Evolutionary conservation across 2,888 invertebrate species (phyloP).

Genomic region (Octonoba sinensis): DNA sequence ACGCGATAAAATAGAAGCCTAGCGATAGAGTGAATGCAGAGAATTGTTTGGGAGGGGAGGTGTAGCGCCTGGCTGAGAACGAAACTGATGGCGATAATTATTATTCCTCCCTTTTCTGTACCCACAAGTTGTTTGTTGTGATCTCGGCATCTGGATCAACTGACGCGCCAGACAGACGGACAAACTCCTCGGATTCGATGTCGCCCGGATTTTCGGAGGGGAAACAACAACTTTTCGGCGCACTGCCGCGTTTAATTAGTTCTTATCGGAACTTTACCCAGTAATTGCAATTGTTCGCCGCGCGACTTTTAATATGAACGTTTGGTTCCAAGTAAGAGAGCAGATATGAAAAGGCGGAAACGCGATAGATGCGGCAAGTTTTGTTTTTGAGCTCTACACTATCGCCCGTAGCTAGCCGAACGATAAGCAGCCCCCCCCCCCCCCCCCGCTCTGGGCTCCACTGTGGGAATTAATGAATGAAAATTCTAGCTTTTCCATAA

Average conservation of each 20-base stretch:
- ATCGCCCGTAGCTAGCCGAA: neutral
- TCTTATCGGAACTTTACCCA: constrained; percentile 54
- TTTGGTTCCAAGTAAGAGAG: neutral
- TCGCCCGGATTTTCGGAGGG: constrained; percentile 19
- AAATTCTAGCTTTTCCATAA: constrained; percentile 16
- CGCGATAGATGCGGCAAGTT: neutral
- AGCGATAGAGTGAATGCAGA: constrained; percentile 4
- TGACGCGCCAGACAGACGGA: constrained; percentile 40
- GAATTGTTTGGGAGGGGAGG: neutral
- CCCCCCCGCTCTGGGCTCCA: constrained; percentile 3
- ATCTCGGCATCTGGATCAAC: constrained; percentile 43
- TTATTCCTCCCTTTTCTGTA: constrained; percentile 55
- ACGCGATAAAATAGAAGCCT: constrained; percentile 48
- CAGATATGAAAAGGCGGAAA: constrained; percentile 11
- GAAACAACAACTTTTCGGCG: constrained; percentile 33
- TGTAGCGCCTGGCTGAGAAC: constrained; percentile 17
- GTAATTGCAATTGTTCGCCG: constrained; percentile 60
- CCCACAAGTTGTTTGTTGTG: constrained; percentile 41
- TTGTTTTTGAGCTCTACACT: constrained; percentile 10
- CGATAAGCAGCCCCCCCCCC: constrained; percentile 10
- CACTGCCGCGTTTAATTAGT: constrained; percentile 58
- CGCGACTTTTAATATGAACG: constrained; percentile 44
- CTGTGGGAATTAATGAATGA: constrained; percentile 50
- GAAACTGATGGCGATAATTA: constrained; percentile 62
- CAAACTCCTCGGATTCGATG: constrained; percentile 31